Percentiles rank a stretch among this genome's conserved stretches.
Conservation (phyloP, 2,113 vertebrate genomes). For the Gallinago undulata region DNA sequence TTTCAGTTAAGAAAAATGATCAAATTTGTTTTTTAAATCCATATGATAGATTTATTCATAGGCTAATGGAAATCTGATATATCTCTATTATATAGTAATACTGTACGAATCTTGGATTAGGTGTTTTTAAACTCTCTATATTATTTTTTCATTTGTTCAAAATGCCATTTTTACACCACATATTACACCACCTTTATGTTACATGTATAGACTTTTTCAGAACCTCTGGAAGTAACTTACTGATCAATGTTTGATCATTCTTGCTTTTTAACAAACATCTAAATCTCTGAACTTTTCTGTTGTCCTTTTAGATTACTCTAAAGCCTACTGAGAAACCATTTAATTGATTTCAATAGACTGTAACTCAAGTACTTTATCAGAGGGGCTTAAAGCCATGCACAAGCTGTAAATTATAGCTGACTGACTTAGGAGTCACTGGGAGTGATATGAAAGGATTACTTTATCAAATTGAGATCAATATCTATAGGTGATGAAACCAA, state of each 20-base stretch:
- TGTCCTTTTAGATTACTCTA: not conserved
- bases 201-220: not conserved
- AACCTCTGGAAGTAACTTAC: not conserved
- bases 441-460: not conserved
- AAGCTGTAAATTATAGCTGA: not conserved
- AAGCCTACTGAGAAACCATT: not conserved
- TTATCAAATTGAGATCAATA: not conserved
- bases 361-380: not conserved
- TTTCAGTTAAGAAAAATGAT: conserved; percentile 16
- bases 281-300: not conserved
- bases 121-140: not conserved
- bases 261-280: not conserved
- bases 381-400: not conserved
- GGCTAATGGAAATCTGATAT: not conserved
- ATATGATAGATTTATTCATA: not conserved
- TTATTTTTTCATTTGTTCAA: conserved; percentile 15
- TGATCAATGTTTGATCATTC: not conserved
- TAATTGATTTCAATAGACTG: not conserved
- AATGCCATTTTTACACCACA: not conserved
- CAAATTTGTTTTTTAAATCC: not conserved
- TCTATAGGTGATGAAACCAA: not conserved
- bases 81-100: not conserved
- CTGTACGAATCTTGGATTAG: not conserved
- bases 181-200: not conserved
- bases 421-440: not conserved